These are phyloP conservation scores for Tupaia chinensis DNA, from an alignment of 2,113 vertebrate genomes.

Conservation along the genomic window DNA sequence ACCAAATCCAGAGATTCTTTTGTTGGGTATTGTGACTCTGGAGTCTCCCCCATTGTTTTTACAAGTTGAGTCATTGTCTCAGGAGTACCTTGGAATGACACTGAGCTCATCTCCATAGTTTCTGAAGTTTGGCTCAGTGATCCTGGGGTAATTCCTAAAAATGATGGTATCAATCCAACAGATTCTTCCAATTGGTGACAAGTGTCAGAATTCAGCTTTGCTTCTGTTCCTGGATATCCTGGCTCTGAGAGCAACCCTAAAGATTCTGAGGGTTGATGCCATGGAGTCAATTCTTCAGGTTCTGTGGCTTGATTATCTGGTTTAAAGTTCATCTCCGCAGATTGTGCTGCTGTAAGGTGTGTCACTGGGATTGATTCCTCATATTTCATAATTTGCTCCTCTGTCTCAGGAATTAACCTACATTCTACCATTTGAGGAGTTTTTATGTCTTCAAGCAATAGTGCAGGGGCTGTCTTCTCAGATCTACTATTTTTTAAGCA, in stretches of 20 bases:
- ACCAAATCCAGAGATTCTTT: slow-evolving; percentile 55
- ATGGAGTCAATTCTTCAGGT: not conserved
- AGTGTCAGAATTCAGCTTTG: slow-evolving; percentile 43
- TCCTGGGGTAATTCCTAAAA: slow-evolving; percentile 7
- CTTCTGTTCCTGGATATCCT: slow-evolving; percentile 20
- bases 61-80: not conserved
- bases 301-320: not conserved
- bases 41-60: not conserved
- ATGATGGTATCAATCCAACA: not conserved
- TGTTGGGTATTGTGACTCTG: not conserved
- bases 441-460: slow-evolving; percentile 28
- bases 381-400: slow-evolving; percentile 17
- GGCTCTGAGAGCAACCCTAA: not conserved
- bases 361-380: not conserved
- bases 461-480: not conserved
- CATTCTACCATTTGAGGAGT: slow-evolving; percentile 42
- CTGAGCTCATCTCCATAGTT: slow-evolving; percentile 19
- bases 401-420: slow-evolving; percentile 38
- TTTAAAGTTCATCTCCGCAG: slow-evolving; percentile 4
- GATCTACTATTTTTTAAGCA: slow-evolving; percentile 35
- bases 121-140: slow-evolving; percentile 25
- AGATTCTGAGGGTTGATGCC: slow-evolving; percentile 33
- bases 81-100: not conserved
- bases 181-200: slow-evolving; percentile 11
- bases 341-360: slow-evolving; percentile 31